Percentiles rank a stretch among this genome's conserved stretches.
phyloP scores from a whole-genome alignment of 2,113 vertebrate genomes.

The Tragelaphus buxtoni region DNA sequence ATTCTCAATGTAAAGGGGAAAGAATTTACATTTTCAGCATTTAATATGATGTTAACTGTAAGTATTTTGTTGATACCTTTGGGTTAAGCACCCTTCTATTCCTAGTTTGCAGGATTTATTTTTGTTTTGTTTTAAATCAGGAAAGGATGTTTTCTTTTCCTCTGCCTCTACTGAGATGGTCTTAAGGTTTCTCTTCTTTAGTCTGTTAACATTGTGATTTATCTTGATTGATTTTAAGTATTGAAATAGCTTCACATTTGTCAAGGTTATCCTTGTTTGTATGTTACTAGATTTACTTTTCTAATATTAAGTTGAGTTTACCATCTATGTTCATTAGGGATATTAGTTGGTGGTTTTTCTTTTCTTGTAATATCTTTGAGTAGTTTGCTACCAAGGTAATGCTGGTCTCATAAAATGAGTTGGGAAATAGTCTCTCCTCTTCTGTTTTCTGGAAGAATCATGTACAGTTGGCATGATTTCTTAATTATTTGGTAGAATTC shows the following conservation, averaged over 20 bases:
- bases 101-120: neutral
- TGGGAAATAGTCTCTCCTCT: neutral
- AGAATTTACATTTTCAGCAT: neutral
- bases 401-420: neutral
- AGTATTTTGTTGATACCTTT: neutral
- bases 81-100: neutral
- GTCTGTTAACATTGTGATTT: neutral
- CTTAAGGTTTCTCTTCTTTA: neutral
- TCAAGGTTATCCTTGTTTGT: neutral
- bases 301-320: neutral
- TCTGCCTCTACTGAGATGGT: neutral
- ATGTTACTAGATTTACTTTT: neutral
- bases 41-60: neutral
- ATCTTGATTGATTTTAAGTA: neutral
- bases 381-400: neutral
- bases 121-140: neutral
- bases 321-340: neutral
- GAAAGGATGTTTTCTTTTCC: neutral
- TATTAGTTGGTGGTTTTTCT: neutral
- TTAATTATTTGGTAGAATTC: neutral
- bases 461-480: neutral
- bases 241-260: neutral
- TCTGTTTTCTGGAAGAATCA: neutral
- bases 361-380: neutral
- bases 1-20: neutral